A percentile compares a stretch with the other conserved stretches of the same genome.
phyloP scores from a whole-genome alignment of 2,888 invertebrate species.

The Trachelus iudaicus region DNA sequence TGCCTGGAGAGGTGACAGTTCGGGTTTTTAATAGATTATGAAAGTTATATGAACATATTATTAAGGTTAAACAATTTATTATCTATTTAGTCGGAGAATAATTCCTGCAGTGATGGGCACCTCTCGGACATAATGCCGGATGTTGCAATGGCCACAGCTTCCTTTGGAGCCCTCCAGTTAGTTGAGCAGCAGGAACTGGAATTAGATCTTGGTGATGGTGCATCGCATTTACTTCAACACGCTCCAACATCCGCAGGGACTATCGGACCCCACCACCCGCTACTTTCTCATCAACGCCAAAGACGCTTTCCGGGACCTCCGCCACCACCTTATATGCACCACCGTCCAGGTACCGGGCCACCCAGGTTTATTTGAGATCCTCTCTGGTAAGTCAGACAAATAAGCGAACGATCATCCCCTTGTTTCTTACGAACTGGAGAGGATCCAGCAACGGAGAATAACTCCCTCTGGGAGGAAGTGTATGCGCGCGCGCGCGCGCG shows the following conservation, averaged over 20 bases:
- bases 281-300: slow-evolving; percentile 58
- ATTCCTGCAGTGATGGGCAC: slow-evolving; percentile 76
- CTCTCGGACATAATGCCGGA: slow-evolving; percentile 89
- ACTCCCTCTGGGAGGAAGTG: not conserved
- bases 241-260: slow-evolving; percentile 50
- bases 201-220: slow-evolving; percentile 87
- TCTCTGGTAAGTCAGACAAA: slow-evolving; percentile 5
- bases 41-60: no score
- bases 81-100: slow-evolving; percentile 63
- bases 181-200: slow-evolving; percentile 75
- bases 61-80: not conserved
- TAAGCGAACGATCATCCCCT: not conserved
- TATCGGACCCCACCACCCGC: slow-evolving; percentile 53
- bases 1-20: slow-evolving; percentile 57
- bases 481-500: no score
- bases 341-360: slow-evolving; percentile 58
- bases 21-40: not conserved
- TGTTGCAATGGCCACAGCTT: slow-evolving; percentile 91
- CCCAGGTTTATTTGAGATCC: slow-evolving; percentile 59
- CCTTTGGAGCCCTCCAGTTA: slow-evolving; percentile 76
- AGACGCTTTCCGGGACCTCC: slow-evolving; percentile 58
- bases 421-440: no score
- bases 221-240: slow-evolving; percentile 72
- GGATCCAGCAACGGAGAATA: not conserved
- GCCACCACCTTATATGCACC: slow-evolving; percentile 59